A percentile compares a stretch with the other conserved stretches of the same genome.
phyloP scores from a whole-genome alignment of 2,797 vertebrate genomes.

The Mus minutoides region DNA sequence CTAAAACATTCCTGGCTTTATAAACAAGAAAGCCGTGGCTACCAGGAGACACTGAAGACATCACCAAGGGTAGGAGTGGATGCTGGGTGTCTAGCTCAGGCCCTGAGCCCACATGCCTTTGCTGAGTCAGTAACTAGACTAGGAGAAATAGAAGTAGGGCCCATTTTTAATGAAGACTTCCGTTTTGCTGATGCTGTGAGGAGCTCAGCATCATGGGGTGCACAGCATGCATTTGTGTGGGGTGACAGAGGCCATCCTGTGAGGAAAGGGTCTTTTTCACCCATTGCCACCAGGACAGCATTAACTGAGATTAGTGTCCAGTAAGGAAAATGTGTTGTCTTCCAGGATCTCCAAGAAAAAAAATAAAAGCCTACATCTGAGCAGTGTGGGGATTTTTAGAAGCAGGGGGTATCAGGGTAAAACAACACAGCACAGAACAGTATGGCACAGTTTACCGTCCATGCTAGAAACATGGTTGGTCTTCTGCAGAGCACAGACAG shows the following conservation, averaged over 20 bases:
- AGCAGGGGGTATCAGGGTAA: rapidly evolving
- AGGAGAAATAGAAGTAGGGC: not conserved
- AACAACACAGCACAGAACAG: rapidly evolving
- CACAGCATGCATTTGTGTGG: rapidly evolving
- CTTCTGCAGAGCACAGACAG: not conserved
- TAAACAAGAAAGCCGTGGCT: not conserved
- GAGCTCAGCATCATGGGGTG: rapidly evolving
- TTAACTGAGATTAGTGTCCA: not conserved
- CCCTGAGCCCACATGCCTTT: not conserved
- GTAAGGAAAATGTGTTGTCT: not conserved
- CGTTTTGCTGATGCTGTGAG: rapidly evolving
- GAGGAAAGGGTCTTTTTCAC: not conserved
- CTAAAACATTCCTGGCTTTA: not conserved
- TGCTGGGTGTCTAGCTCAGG: not conserved
- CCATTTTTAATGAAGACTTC: not conserved
- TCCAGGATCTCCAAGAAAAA: not conserved
- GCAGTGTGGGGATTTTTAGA: not conserved
- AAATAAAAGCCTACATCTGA: not conserved
- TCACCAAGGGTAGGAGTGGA: not conserved
- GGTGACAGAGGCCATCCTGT: not conserved
- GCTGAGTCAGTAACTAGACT: not conserved
- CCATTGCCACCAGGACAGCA: not conserved
- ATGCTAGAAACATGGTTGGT: rapidly evolving
- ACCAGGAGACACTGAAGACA: not conserved
- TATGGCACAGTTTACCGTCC: rapidly evolving